A percentile compares a stretch with the other conserved stretches of the same genome.
phyloP scores from a whole-genome alignment of 2,888 invertebrate species.

The Tipula vernalis region DNA sequence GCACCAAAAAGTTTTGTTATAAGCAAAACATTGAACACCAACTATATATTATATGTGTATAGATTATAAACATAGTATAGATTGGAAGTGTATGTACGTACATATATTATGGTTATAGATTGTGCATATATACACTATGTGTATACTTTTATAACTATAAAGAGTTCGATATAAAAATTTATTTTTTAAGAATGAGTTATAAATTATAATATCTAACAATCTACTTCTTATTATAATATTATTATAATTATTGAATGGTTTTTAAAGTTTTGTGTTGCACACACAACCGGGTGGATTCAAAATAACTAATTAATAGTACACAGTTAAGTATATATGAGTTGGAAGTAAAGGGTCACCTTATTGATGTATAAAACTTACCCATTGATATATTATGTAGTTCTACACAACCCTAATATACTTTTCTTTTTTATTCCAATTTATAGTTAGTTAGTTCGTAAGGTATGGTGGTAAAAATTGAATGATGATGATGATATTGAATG shows the following conservation, averaged over 20 bases:
- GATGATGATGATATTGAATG: neutral
- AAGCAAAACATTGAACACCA: neutral
- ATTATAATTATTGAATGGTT: neutral
- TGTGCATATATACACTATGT: neutral
- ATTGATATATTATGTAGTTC: neutral
- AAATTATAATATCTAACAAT: neutral
- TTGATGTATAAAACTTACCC: neutral
- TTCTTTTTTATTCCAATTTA: neutral
- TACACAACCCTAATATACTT: neutral
- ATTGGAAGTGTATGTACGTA: neutral
- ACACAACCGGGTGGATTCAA: neutral
- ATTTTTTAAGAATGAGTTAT: neutral
- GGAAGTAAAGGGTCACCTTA: neutral
- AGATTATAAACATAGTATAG: neutral
- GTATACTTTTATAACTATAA: neutral
- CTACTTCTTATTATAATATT: neutral
- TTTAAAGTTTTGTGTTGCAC: neutral
- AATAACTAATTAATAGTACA: neutral
- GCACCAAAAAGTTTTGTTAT: constrained; percentile 5
- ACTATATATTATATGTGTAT: neutral
- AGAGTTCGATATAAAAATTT: neutral
- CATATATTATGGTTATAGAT: neutral
- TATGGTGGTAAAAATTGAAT: neutral
- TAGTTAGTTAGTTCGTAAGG: neutral
- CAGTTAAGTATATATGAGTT: neutral